Base-by-base conservation (phyloP, 2,888 invertebrate species). In the Criorhina ranunculi region DNA sequence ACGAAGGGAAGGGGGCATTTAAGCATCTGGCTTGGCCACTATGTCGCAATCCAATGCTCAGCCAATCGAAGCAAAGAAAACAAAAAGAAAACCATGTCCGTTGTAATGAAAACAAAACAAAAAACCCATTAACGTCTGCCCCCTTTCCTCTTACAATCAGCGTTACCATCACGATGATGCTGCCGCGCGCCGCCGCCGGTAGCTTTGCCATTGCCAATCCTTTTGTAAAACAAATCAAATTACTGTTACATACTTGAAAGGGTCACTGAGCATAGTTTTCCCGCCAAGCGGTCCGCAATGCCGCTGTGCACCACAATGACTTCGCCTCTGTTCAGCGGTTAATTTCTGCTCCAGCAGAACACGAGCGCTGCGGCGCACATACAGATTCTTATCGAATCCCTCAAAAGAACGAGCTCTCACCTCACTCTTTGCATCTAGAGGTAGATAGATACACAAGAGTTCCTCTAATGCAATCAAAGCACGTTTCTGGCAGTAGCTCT, bases 151-250 rank as follows among this genome's bases (percentile, higher is more conserved):
- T 29, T 2, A 46, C 62, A 78, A 55, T 57, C 78, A 62, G 37
- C 37, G 70, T 44, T 46, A 51, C 55, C 62, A 78, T 78, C 69
- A 64, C n/a, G 64, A 46, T 35, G 24, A 31, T 35, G 24, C 57
- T 8, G 19, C 15, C 12, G n/a, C n/a, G n/a, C n/a, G 44, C 73
- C 35, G 12, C 40, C 24, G 35, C 46, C 62, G 33, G 35, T 60
- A 55, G 12, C 70, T 53, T 46, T 59, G 64, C 66, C 69, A 69
- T 42, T 70, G 64, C 42, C 72, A 72, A 66, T 77, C 55, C 49
- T 55, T 83, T 83, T 73, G 62, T 78, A 62, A 73, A 78, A 83
- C 73, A 83, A 83, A 69, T 73, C 69, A 79, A 85, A 85, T 79
- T 64, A 85, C 83, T 69, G 83, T 85, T 85, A 75, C 59, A 62